These are phyloP conservation scores for Illadopsis cleaveri DNA, from an alignment of 2,113 vertebrate species.

Conservation along the genomic window DNA sequence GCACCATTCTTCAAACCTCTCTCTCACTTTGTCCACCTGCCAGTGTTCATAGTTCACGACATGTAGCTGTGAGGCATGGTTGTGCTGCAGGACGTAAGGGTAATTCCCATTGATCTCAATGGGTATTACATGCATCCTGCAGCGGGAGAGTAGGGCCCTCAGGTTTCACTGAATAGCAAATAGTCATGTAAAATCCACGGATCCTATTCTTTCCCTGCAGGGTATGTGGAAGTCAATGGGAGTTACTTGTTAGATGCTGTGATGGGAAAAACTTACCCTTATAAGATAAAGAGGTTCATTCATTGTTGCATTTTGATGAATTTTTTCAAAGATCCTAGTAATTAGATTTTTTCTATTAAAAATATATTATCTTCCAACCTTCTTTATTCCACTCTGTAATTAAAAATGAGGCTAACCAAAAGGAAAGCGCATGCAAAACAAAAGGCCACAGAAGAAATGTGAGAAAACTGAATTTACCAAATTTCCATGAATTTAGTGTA, in stretches of 20 bases:
- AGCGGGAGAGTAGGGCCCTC: slow-evolving; percentile 31
- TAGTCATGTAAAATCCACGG: slow-evolving; percentile 41
- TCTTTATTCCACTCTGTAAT: background rate
- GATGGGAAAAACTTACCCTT: slow-evolving; percentile 13
- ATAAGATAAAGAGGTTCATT: background rate
- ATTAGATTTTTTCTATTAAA: background rate
- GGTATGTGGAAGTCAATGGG: slow-evolving; percentile 33
- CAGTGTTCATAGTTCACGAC: background rate
- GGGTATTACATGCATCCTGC: slow-evolving; percentile 56
- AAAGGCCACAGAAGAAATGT: background rate
- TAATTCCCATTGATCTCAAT: slow-evolving; percentile 52
- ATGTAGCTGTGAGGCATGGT: slow-evolving; percentile 23
- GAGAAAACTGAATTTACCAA: background rate
- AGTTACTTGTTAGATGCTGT: slow-evolving; percentile 37
- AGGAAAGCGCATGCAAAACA: background rate
- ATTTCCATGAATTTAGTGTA: background rate
- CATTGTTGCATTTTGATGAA: background rate
- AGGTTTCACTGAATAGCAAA: slow-evolving; percentile 51
- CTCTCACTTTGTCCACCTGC: slow-evolving; percentile 15
- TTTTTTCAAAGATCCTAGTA: background rate
- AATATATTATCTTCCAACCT: background rate
- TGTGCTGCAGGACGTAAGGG: slow-evolving; percentile 29
- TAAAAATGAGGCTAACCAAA: background rate
- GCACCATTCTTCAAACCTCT: background rate
- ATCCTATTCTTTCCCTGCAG: slow-evolving; percentile 51